A percentile compares a stretch with the other conserved stretches of the same genome.
Conservation (phyloP, 2,888 invertebrate genomes). For the Callyntrura guangdongensis region DNA sequence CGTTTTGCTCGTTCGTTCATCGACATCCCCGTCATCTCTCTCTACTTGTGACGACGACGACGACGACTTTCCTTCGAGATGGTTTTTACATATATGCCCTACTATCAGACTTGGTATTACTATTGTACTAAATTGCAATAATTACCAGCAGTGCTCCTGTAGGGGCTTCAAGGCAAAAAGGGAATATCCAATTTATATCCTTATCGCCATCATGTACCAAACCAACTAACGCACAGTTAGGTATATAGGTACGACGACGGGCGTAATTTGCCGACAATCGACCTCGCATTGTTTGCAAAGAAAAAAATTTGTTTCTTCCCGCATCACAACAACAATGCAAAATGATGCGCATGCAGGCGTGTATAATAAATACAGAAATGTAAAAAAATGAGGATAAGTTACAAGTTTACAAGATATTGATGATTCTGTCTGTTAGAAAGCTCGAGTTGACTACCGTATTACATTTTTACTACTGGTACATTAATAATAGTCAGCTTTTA, state of each 20-base stretch:
- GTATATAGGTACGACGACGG: too few relatives aligned
- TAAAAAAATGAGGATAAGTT: constrained; percentile 42
- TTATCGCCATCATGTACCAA: too few relatives aligned
- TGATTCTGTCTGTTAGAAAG: constrained; percentile 14
- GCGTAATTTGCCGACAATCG: constrained; percentile 52
- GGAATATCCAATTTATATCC: constrained; percentile 1
- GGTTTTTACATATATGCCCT: constrained; percentile 37
- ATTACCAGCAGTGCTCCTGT: constrained; percentile 10
- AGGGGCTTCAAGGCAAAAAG: background rate
- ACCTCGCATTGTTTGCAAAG: background rate
- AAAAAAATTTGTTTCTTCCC: constrained; percentile 19
- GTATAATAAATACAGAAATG: constrained; percentile 1
- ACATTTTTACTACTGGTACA: constrained; percentile 35
- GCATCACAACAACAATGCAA: constrained; percentile 1
- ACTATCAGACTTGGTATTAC: background rate
- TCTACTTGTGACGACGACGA: background rate
- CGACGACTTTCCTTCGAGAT: too few relatives aligned
- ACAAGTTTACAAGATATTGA: constrained; percentile 15
- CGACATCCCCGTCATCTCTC: too few relatives aligned
- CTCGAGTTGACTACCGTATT: constrained; percentile 55
- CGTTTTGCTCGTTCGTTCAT: constrained; percentile 31
- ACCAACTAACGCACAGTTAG: too few relatives aligned
- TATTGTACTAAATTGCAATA: background rate
- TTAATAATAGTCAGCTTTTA: constrained; percentile 33
- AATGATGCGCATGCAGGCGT: constrained; percentile 15